phyloP scores from a whole-genome alignment of 2,797 vertebrate species.

The Rhinogobio ventralis region DNA sequence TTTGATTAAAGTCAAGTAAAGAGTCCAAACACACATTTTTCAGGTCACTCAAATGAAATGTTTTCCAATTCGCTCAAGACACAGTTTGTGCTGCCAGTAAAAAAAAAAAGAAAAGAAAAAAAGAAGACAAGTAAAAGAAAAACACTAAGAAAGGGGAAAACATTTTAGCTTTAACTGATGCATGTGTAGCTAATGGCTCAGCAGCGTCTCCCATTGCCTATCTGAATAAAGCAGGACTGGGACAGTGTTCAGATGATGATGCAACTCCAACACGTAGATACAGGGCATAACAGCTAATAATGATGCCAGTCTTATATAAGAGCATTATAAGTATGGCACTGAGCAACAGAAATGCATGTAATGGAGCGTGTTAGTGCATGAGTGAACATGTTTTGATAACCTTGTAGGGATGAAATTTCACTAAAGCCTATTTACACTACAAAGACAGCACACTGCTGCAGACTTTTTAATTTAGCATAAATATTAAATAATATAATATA shows the following conservation, averaged over 20 bases:
- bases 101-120: neutral
- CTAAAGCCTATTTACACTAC: neutral
- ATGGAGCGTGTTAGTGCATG: neutral
- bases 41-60: conserved; percentile 5
- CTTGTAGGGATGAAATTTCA: neutral
- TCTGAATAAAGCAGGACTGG: neutral
- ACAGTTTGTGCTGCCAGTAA: conserved; percentile 56
- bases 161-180: conserved; percentile 29
- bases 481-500: neutral
- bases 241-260: neutral
- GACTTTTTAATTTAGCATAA: neutral
- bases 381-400: neutral
- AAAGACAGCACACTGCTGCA: neutral
- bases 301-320: neutral
- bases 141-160: conserved; percentile 18
- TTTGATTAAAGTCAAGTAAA: conserved; percentile 45
- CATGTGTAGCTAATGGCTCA: neutral
- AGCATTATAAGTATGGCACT: neutral
- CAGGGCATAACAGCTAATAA: neutral
- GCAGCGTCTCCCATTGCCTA: neutral
- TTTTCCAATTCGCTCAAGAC: conserved; percentile 51
- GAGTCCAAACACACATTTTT: neutral
- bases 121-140: neutral
- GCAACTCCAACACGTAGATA: neutral
- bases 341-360: conserved; percentile 1